A percentile compares a stretch with the other conserved stretches of the same genome.
phyloP scores from a whole-genome alignment of 2,888 invertebrate genomes.

The Melipona beecheii region DNA sequence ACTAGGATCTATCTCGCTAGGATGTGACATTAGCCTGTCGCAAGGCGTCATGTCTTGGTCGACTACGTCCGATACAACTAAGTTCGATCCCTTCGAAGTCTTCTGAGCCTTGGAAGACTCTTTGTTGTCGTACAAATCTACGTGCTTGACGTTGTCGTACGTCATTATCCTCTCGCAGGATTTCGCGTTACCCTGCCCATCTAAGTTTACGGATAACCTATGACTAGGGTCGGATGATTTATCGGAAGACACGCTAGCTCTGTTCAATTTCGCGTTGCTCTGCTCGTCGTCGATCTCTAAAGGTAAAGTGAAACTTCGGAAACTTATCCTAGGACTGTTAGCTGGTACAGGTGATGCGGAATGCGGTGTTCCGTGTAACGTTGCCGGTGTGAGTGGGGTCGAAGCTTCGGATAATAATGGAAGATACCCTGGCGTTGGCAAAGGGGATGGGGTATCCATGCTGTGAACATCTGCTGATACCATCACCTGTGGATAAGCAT shows the following conservation, averaged over 20 bases:
- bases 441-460: conserved; percentile 81
- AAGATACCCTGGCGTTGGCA: conserved; percentile 82
- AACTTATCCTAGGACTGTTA: conserved; percentile 82
- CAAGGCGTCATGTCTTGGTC: conserved; percentile 80
- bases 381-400: conserved; percentile 80
- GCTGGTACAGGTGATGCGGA: conserved; percentile 78
- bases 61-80: conserved; percentile 62
- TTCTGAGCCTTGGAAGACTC: conserved; percentile 60
- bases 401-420: conserved; percentile 81
- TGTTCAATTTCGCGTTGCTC: conserved; percentile 68
- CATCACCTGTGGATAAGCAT: conserved; percentile 77
- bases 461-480: conserved; percentile 84
- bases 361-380: conserved; percentile 78
- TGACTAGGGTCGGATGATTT: conserved; percentile 80
- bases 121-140: conserved; percentile 62
- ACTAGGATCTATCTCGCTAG: conserved; percentile 59
- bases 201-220: conserved; percentile 76
- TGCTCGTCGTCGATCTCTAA: conserved; percentile 77
- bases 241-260: conserved; percentile 74
- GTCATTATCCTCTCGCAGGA: conserved; percentile 75
- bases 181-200: conserved; percentile 70
- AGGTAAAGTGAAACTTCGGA: conserved; percentile 81
- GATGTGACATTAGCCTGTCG: conserved; percentile 73
- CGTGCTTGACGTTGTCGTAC: conserved; percentile 71
- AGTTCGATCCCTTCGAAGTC: conserved; percentile 50